phyloP scores from a whole-genome alignment of 1,140 invertebrate species.

The Muscidifurax raptorellus region DNA sequence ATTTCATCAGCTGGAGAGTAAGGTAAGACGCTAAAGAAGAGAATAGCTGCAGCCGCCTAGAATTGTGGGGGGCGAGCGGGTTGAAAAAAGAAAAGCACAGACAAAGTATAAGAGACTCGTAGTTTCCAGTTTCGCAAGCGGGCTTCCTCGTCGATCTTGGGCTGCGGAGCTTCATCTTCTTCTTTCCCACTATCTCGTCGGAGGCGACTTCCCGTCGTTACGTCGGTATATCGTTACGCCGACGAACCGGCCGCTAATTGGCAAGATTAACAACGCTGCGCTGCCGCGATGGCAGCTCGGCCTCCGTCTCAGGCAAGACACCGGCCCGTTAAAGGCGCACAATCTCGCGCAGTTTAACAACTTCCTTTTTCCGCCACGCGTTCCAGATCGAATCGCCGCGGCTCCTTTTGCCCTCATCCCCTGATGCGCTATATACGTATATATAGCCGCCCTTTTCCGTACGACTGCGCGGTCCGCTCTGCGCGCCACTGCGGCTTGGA shows the following conservation, averaged over 20 bases:
- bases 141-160: neutral
- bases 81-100: neutral
- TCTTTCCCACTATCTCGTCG: neutral
- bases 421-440: neutral
- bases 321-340: slow-evolving; percentile 30
- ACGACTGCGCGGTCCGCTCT: neutral
- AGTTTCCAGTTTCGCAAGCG: slow-evolving; percentile 25
- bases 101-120: neutral
- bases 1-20: neutral
- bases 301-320: neutral
- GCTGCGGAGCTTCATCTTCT: neutral
- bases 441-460: too few relatives aligned
- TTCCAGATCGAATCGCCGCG: slow-evolving; percentile 20
- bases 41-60: too few relatives aligned
- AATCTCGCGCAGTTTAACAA: slow-evolving; percentile 37
- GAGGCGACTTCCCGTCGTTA: slow-evolving; percentile 16
- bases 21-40: slow-evolving; percentile 3
- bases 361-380: slow-evolving; percentile 31
- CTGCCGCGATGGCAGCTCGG: neutral
- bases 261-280: slow-evolving; percentile 13
- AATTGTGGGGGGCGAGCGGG: neutral
- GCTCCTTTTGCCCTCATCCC: neutral
- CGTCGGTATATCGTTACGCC: slow-evolving; percentile 32
- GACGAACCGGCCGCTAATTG: slow-evolving; percentile 24
- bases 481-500: neutral